phyloP scores from a whole-genome alignment of 2,113 vertebrate genomes.

The Tachysurus vachellii region DNA sequence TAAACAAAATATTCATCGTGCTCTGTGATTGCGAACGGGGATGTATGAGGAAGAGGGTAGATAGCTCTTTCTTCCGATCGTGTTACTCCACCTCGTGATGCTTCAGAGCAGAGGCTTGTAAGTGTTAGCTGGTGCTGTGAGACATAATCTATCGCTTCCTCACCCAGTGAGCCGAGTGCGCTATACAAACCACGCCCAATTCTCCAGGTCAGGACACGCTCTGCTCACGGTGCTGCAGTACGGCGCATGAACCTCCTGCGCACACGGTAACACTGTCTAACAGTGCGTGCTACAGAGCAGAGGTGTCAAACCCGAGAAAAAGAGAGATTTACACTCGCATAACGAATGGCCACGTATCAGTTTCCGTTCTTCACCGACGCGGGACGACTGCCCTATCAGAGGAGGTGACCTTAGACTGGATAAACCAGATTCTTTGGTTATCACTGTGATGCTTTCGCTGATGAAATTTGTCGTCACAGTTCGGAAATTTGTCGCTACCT shows the following conservation, averaged over 20 bases:
- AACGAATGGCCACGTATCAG: neutral
- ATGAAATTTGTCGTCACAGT: neutral
- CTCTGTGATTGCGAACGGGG: neutral
- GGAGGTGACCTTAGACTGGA: neutral
- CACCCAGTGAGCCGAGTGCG: neutral
- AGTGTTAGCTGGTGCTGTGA: no score
- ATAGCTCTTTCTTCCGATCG: neutral
- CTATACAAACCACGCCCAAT: neutral
- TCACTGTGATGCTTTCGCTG: neutral
- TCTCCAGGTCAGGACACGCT: neutral
- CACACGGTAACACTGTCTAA: neutral
- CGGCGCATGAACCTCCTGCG: neutral
- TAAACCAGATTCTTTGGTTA: neutral
- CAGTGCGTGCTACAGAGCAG: neutral
- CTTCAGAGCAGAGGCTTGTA: neutral
- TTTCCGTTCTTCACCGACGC: neutral
- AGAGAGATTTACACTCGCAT: slow-evolving; percentile 1
- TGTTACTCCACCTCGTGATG: neutral
- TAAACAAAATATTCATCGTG: no score
- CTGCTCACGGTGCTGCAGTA: neutral
- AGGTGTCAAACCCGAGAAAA: slow-evolving; percentile 20
- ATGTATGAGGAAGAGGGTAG: neutral
- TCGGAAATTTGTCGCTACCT: no score
- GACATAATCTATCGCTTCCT: neutral
- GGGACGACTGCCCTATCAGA: no score